Conservation (phyloP, 2,888 invertebrate species). For the Cheilosia grossa region DNA sequence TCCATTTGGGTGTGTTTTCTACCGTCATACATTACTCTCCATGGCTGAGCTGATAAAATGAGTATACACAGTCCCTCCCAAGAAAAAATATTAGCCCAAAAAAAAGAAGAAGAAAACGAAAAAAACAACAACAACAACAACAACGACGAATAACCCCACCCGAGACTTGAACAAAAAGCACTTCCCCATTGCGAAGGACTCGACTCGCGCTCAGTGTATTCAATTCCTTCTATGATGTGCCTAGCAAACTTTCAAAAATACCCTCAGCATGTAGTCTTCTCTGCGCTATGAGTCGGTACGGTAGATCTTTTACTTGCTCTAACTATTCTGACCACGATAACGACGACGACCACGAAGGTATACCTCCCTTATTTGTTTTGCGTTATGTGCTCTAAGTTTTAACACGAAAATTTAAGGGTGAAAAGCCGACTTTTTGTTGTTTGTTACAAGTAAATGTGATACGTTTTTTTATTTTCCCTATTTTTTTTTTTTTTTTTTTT, state of each 20-base stretch:
- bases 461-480: background rate
- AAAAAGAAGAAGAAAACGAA: no score
- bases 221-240: slow-evolving; percentile 47
- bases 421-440: slow-evolving; percentile 45
- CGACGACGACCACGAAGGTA: slow-evolving; percentile 65
- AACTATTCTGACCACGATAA: slow-evolving; percentile 62
- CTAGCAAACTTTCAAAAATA: slow-evolving; percentile 41
- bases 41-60: slow-evolving; percentile 36
- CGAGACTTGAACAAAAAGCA: slow-evolving; percentile 9
- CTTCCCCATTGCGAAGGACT: slow-evolving; percentile 23
- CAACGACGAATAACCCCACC: slow-evolving; percentile 35
- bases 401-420: slow-evolving; percentile 14
- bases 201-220: slow-evolving; percentile 17
- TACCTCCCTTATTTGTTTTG: slow-evolving; percentile 22
- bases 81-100: background rate
- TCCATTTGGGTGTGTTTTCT: slow-evolving; percentile 62
- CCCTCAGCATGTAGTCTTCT: slow-evolving; percentile 58
- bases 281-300: slow-evolving; percentile 73
- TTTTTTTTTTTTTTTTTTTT: background rate
- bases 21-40: slow-evolving; percentile 8
- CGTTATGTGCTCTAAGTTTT: slow-evolving; percentile 16
- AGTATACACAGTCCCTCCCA: slow-evolving; percentile 38
- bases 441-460: slow-evolving; percentile 17
- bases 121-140: background rate
- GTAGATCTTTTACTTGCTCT: slow-evolving; percentile 68